Evolutionary conservation across 2,113 vertebrate genomes (phyloP).

Genomic region (Panthera leo): DNA sequence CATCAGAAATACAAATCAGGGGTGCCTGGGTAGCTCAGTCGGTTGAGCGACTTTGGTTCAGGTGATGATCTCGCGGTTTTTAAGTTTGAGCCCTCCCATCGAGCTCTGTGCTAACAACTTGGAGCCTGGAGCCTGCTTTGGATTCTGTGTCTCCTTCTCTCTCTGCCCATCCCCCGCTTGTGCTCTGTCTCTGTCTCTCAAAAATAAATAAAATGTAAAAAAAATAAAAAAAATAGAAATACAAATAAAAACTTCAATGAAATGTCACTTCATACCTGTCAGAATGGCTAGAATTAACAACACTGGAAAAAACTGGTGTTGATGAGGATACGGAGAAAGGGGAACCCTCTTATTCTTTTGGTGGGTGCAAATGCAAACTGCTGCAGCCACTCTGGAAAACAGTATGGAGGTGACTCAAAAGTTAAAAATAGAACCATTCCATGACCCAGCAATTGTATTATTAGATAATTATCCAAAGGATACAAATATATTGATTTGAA

Average conservation of each 20-base stretch:
- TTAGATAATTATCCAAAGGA: background rate
- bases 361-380: no score
- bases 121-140: no score
- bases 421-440: background rate
- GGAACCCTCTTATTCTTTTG: no score
- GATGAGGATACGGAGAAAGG: background rate
- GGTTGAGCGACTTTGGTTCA: no score
- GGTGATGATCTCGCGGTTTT: no score
- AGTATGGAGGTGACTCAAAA: background rate
- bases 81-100: no score
- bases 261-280: background rate
- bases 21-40: no score
- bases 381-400: background rate
- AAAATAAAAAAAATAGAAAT: background rate
- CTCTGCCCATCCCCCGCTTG: no score
- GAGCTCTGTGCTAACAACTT: no score
- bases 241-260: background rate
- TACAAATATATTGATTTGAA: background rate
- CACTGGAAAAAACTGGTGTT: background rate
- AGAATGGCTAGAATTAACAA: background rate
- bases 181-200: no score
- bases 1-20: background rate
- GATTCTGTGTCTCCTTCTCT: no score
- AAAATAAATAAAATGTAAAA: no score
- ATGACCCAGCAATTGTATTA: background rate